These are phyloP conservation scores for Prorops nasuta DNA, from an alignment of 1,140 invertebrate species.

Conservation along the genomic window DNA sequence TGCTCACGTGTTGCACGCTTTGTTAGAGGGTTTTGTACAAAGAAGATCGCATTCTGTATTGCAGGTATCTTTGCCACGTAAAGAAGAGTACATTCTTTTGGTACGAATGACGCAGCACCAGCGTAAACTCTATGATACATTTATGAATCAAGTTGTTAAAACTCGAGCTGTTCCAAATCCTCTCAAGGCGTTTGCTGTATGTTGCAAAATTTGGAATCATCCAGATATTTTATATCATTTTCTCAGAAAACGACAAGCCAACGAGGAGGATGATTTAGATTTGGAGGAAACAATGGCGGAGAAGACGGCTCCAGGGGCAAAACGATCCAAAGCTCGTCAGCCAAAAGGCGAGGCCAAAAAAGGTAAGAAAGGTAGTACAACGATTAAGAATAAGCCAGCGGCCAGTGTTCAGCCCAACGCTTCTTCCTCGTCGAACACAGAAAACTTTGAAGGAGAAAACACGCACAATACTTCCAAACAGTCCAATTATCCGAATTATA, in stretches of 20 bases:
- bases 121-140: constrained; percentile 82
- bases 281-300: constrained; percentile 67
- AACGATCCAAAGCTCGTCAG: constrained; percentile 46
- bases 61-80: constrained; percentile 81
- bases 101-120: constrained; percentile 87
- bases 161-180: constrained; percentile 89
- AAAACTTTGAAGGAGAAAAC: constrained; percentile 26
- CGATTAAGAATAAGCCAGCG: constrained; percentile 61
- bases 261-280: constrained; percentile 87
- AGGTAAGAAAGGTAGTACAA: constrained; percentile 43
- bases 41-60: constrained; percentile 86
- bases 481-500: constrained; percentile 40
- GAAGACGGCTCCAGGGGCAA: constrained; percentile 40
- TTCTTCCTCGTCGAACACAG: constrained; percentile 22
- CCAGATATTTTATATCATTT: constrained; percentile 95
- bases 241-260: constrained; percentile 76
- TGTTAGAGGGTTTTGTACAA: constrained; percentile 91
- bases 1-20: constrained; percentile 85
- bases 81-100: constrained; percentile 89
- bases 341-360: constrained; percentile 50
- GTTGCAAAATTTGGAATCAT: constrained; percentile 99
- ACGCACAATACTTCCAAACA: constrained; percentile 22
- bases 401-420: constrained; percentile 68
- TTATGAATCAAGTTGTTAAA: constrained; percentile 88
- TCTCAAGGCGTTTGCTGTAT: constrained; percentile 96